phyloP scores from a whole-genome alignment of 2,888 invertebrate genomes.

The Amphipyra berbera region DNA sequence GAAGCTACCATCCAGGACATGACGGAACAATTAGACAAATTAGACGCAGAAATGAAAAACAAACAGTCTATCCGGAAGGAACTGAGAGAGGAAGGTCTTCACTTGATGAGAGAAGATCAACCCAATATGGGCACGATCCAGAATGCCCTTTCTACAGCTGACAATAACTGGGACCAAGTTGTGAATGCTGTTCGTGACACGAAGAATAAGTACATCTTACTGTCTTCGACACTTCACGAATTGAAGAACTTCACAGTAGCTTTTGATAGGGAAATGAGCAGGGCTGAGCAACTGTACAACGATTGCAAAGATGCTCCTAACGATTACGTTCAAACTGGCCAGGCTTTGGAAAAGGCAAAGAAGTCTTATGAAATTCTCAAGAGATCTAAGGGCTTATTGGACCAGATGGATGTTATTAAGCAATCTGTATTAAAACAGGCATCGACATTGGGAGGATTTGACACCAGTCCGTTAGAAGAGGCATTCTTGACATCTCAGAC shows the following conservation, averaged over 20 bases:
- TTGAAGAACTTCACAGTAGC: conserved; percentile 93
- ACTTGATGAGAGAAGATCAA: conserved; percentile 95
- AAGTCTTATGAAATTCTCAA: conserved; percentile 93
- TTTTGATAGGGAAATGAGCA: conserved; percentile 92
- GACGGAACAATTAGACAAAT: conserved; percentile 86
- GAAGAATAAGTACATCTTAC: conserved; percentile 92
- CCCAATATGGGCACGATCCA: conserved; percentile 95
- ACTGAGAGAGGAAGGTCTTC: conserved; percentile 94
- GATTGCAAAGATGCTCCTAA: conserved; percentile 92
- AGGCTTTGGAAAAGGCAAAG: conserved; percentile 93
- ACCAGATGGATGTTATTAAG: conserved; percentile 94
- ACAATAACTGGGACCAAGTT: conserved; percentile 95
- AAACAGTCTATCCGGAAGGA: conserved; percentile 92
- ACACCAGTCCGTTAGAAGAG: conserved; percentile 89
- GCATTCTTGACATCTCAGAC: conserved; percentile 91
- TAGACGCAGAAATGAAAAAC: conserved; percentile 89
- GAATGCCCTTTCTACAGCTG: conserved; percentile 93
- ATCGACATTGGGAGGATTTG: conserved; percentile 92
- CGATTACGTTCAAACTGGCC: conserved; percentile 93
- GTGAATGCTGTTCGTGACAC: conserved; percentile 93
- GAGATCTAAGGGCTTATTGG: conserved; percentile 93
- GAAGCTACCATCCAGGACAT: conserved; percentile 86
- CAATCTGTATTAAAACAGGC: conserved; percentile 93
- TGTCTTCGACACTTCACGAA: conserved; percentile 93
- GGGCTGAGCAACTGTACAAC: conserved; percentile 91